Percentiles rank a stretch among this genome's conserved stretches.
Evolutionary conservation across 2,888 invertebrate genomes (phyloP).

Genomic region (Cryptus armator): DNA sequence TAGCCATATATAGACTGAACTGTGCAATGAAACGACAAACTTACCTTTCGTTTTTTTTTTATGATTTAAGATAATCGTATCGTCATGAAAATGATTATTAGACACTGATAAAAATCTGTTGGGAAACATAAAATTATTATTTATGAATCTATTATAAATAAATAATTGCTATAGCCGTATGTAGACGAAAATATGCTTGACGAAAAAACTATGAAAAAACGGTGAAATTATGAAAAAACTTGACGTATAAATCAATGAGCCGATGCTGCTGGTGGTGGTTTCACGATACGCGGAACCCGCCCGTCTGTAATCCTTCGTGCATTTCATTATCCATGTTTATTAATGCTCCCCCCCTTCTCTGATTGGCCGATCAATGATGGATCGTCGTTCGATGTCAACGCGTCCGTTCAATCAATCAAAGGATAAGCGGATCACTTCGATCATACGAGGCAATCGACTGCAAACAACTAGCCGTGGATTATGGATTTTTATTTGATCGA

Average conservation of each 20-base stretch:
- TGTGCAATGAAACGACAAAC: not conserved
- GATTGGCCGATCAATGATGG: conserved; percentile 77
- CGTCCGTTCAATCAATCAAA: conserved; percentile 78
- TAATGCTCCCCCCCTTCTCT: conserved; percentile 72
- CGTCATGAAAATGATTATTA: conserved; percentile 4
- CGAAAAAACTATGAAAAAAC: no score
- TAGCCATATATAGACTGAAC: conserved; percentile 1
- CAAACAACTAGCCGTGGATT: conserved; percentile 77
- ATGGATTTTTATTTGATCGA: conserved; percentile 78
- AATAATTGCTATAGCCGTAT: no score
- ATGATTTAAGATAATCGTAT: not conserved
- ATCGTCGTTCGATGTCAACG: conserved; percentile 75
- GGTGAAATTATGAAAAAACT: conserved; percentile 24
- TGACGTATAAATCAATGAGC: conserved; percentile 54
- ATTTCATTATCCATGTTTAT: conserved; percentile 79
- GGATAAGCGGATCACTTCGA: conserved; percentile 80
- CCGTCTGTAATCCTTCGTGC: conserved; percentile 68
- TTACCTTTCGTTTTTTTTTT: not conserved
- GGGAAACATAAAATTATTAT: not conserved
- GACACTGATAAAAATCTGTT: not conserved
- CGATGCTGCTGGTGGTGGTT: conserved; percentile 29
- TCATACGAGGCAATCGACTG: conserved; percentile 73
- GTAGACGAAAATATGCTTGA: no score
- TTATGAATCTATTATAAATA: not conserved
- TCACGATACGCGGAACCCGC: conserved; percentile 29